Evolutionary conservation across 2,888 invertebrate genomes (phyloP), one percentile per base, ranked within the genome.

Genomic region (Andrena camellia): DNA sequence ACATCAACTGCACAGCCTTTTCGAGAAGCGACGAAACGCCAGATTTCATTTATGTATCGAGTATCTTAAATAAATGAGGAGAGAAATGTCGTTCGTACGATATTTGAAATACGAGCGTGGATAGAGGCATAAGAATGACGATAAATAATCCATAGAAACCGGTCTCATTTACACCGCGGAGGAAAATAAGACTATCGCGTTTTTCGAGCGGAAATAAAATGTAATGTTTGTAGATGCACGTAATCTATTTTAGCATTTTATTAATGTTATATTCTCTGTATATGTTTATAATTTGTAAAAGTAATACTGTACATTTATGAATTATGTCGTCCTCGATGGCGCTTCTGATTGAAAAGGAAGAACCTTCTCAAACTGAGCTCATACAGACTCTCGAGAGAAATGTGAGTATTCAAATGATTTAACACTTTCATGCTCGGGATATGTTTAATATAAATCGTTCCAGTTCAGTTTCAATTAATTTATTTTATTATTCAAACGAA

Each of bases 381-480:
- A 62, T 91, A 64, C 88, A 85, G 74, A 89, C 84, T 13, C 86
- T 92, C 42, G 87, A 90, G 66, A 91, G 89, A 84, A 90, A 90
- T 67, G 92, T 92, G 74, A 90, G 87, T 78, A 78, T 79, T 42
- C 17, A 62, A 26, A 23, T 7, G 23, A 42, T 73, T 69, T 62
- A 63, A 70, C 52, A 26, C 69, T 66, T 59, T 73, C 62, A 66
- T 84, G 62, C 26, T 69, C n/a, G 7, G 50, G 74, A 54, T 8
- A 26, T 52, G 57, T 23, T 67, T 4, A 31, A 31, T 17, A 59
- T 10, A n/a, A 71, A 54, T 78, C 23, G 60, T 26, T 33, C 20
- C 20, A 10, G 2, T 72, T 78, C 23, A 10, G 26, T 52, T 74
- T 69, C 20, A 60, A 54, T 23, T 57, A 8, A 64, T 73, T n/a